Conservation (phyloP, 1,140 invertebrate species). For the Drosophila paulistorum region DNA sequence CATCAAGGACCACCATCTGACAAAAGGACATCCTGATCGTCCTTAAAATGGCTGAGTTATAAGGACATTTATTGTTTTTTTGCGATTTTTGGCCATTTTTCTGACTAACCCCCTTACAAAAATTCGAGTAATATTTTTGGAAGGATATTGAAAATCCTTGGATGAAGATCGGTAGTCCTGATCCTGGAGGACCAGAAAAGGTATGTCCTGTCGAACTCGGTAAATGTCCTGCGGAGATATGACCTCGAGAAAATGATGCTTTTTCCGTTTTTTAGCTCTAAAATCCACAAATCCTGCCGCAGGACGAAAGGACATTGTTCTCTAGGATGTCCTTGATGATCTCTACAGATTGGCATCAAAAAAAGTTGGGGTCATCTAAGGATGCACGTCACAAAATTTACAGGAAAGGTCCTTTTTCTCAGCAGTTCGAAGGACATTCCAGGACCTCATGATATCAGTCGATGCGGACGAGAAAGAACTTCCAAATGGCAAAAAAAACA, state of each 20-base stretch:
- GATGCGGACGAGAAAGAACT: too few species aligned
- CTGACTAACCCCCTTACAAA: neutral
- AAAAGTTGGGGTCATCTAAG: too few species aligned
- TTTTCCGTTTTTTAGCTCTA: constrained; percentile 21
- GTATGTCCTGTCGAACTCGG: neutral
- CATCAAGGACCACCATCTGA: neutral
- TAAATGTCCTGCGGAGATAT: neutral
- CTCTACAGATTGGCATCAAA: too few species aligned
- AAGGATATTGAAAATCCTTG: neutral
- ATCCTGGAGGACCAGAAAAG: neutral
- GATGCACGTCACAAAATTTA: too few species aligned
- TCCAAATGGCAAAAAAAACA: too few species aligned
- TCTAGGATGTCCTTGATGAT: too few species aligned
- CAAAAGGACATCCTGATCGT: neutral
- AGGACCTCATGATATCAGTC: too few species aligned
- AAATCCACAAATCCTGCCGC: too few species aligned
- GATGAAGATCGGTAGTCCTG: neutral
- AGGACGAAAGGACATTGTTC: too few species aligned
- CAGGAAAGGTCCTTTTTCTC: too few species aligned
- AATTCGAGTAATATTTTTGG: neutral
- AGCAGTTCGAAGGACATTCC: too few species aligned
- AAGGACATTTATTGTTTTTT: neutral
- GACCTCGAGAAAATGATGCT: neutral
- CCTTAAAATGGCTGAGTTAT: neutral
- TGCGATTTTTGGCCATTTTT: neutral